Evolutionary conservation across 2,797 vertebrate genomes (phyloP), one percentile per base, ranked within the genome.

Genomic region (Clarias platycephalus): DNA sequence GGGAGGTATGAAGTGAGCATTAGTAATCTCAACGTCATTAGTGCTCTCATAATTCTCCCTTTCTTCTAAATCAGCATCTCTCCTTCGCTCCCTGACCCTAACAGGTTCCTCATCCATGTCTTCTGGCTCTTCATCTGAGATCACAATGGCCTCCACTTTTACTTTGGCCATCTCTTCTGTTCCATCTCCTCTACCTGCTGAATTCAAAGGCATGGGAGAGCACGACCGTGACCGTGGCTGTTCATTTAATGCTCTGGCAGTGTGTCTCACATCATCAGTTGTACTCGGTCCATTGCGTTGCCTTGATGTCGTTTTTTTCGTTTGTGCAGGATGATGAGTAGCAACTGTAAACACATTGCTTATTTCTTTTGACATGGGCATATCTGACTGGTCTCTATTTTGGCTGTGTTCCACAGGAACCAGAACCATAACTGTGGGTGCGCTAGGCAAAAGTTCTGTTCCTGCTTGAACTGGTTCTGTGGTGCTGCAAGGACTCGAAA

Each of bases 111-210:
- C 88, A 22, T 93, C 95, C 4, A 91, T 91, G 3, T 92, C 93
- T 0, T 98, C 97, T 0, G 95, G 87, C 86, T 98, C 97, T 84
- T 98, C 97, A 0, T 98, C 97, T 0, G 97, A 98, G 90, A 98
- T 97, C 31, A 98, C 94, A 22, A 98, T 98, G 28, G 97, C 97
- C 87, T 98, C 97, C 83, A 97, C 96, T 87, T 98, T 98, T 20
- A 98, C 94, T 15, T 96, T 92, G 0, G 94, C 81, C 20, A 83
- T 85, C 1, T 92, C 90, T 4, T 87, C 88, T 0, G 90, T 80
- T 49, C 80, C 63, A 44, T 76, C 24, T 2, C 60, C 63, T 55
- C 70, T 49, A 28, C 24, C 75, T 10, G 80, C 26, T 68, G 68
- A 53, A 7, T 63, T 74, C 5, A 88, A 55, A 10, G 26, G 55